Evolutionary conservation across 1,140 invertebrate species (phyloP).

Genomic region (Paramacrobiotus metropolitanus): DNA sequence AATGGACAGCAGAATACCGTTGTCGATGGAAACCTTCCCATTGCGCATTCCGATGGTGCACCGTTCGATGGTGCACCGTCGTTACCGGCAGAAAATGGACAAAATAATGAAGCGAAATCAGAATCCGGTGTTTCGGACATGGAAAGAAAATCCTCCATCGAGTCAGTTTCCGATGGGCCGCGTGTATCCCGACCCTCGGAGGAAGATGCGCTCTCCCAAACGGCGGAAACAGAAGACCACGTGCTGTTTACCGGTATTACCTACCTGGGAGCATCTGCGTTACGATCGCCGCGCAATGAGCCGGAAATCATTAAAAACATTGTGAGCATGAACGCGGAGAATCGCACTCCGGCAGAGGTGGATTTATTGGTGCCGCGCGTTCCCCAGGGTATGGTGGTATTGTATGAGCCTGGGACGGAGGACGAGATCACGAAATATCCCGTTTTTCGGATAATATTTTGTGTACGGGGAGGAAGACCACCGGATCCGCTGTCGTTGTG

Average conservation of each 20-base stretch:
- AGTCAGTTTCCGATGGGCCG: no score
- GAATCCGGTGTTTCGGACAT: no score
- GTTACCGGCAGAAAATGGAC: no score
- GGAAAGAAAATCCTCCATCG: no score
- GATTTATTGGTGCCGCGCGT: constrained; percentile 67
- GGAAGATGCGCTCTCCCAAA: not conserved
- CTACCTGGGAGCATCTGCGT: constrained; percentile 72
- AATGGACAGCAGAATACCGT: no score
- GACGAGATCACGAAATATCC: constrained; percentile 66
- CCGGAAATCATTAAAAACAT: constrained; percentile 85
- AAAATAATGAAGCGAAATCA: no score
- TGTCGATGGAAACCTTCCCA: no score
- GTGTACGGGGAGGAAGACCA: constrained; percentile 63
- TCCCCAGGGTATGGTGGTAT: constrained; percentile 40
- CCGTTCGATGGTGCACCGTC: no score
- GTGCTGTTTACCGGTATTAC: constrained; percentile 77
- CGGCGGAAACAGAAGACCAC: constrained; percentile 36
- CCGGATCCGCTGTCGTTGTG: constrained; percentile 45
- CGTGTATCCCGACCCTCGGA: no score
- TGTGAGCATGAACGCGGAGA: constrained; percentile 43
- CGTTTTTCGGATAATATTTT: constrained; percentile 79
- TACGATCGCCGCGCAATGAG: constrained; percentile 77
- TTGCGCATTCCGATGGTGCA: no score
- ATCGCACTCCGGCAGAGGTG: constrained; percentile 28
- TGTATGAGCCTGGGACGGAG: constrained; percentile 59